Evolutionary conservation across 2,113 vertebrate genomes (phyloP).

Genomic region (Phalacrocorax pelagicus): DNA sequence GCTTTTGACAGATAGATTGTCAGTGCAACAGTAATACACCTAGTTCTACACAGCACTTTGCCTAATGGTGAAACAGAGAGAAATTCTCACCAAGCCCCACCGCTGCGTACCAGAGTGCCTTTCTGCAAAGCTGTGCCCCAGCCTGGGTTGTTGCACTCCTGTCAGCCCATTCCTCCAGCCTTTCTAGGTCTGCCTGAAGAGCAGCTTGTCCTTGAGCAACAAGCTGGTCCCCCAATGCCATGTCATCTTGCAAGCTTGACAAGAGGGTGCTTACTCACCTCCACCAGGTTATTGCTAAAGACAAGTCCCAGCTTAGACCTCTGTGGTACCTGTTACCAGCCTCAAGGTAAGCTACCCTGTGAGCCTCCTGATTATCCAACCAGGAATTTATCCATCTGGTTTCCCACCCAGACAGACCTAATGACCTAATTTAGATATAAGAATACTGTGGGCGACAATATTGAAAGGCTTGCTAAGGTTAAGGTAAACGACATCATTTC

Average conservation of each 20-base stretch:
- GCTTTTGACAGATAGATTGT: background rate
- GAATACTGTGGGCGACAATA: background rate
- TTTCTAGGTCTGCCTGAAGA: background rate
- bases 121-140: background rate
- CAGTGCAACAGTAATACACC: background rate
- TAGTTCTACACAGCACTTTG: background rate
- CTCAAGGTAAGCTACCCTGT: background rate
- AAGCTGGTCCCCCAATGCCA: rapidly evolving
- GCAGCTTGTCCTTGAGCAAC: background rate
- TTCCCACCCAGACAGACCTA: background rate
- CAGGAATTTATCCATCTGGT: background rate
- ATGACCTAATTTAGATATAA: background rate
- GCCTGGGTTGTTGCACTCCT: background rate
- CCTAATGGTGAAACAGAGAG: background rate
- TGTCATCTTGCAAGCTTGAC: background rate
- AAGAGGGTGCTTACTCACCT: background rate
- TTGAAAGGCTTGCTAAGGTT: background rate
- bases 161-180: background rate
- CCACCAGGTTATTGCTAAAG: background rate
- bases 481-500: background rate
- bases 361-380: background rate
- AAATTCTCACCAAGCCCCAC: background rate
- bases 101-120: background rate
- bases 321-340: background rate
- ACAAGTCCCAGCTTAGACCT: background rate